Conservation (phyloP, 2,888 invertebrate genomes). For the Chrysolina oricalcia region DNA sequence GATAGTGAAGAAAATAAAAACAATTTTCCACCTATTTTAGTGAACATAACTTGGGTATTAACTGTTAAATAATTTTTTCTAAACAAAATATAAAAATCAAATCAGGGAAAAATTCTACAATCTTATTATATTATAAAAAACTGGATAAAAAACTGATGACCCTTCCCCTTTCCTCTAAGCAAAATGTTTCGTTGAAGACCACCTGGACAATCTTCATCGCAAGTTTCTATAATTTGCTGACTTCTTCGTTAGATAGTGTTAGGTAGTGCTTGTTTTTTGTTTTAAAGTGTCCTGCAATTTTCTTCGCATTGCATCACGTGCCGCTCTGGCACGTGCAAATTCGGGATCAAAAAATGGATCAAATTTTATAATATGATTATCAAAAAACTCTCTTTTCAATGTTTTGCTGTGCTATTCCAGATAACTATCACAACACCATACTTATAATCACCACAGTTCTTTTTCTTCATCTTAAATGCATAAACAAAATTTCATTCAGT, state of each 20-base stretch:
- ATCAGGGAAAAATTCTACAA: too few species aligned
- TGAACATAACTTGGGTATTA: too few species aligned
- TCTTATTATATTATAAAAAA: too few species aligned
- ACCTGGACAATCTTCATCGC: neutral
- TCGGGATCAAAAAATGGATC: constrained; percentile 23
- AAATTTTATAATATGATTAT: constrained; percentile 2
- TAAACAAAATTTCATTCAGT: too few species aligned
- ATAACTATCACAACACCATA: constrained; percentile 19
- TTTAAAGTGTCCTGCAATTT: constrained; percentile 25
- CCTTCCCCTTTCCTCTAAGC: too few species aligned
- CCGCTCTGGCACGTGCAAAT: constrained; percentile 17
- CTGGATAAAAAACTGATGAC: too few species aligned
- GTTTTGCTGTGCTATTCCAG: constrained; percentile 30
- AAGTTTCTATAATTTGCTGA: neutral
- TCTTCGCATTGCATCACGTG: constrained; percentile 27
- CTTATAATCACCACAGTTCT: constrained; percentile 23
- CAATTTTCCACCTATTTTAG: too few species aligned
- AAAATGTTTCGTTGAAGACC: neutral
- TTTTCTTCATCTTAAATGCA: too few species aligned
- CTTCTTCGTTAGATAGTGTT: neutral
- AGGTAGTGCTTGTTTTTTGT: neutral
- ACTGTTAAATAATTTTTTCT: too few species aligned
- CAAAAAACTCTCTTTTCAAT: constrained; percentile 18
- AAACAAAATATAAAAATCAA: too few species aligned
- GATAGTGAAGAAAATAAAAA: too few species aligned